Evolutionary conservation across 2,113 vertebrate genomes (phyloP).

Genomic region (Grus americana): DNA sequence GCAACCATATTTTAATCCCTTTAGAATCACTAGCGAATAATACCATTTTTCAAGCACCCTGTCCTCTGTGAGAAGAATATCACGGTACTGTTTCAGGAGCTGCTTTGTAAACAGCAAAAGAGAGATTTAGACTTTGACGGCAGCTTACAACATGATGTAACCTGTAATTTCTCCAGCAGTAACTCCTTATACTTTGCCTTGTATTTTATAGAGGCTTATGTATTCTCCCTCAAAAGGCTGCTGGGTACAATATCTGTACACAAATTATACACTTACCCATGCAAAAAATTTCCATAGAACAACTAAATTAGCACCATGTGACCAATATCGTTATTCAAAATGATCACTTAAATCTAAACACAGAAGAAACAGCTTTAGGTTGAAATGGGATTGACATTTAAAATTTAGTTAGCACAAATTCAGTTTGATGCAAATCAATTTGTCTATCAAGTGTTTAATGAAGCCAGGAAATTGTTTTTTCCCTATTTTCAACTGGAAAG

Average conservation of each 20-base stretch:
- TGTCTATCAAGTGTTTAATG: not conserved
- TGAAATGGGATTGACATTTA: not conserved
- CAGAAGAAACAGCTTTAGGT: not conserved
- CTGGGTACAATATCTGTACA: not conserved
- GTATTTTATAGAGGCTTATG: not conserved
- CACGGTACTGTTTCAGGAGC: not conserved
- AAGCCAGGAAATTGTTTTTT: not conserved
- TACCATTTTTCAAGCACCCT: not conserved
- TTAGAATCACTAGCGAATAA: not conserved
- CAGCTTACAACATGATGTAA: not conserved
- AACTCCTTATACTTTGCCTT: not conserved
- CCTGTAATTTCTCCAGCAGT: not conserved
- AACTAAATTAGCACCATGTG: not conserved
- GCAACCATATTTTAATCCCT: conserved; percentile 7
- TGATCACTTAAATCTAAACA: not conserved
- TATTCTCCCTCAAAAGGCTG: not conserved
- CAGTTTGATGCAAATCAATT: not conserved
- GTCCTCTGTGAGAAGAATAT: not conserved
- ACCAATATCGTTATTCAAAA: not conserved
- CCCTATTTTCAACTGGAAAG: not conserved
- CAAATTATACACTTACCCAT: not conserved
- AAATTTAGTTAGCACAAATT: not conserved
- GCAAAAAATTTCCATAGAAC: not conserved
- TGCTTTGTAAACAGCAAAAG: not conserved
- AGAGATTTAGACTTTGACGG: not conserved